Conservation (phyloP, 2,113 vertebrate genomes). For the Psophia crepitans region DNA sequence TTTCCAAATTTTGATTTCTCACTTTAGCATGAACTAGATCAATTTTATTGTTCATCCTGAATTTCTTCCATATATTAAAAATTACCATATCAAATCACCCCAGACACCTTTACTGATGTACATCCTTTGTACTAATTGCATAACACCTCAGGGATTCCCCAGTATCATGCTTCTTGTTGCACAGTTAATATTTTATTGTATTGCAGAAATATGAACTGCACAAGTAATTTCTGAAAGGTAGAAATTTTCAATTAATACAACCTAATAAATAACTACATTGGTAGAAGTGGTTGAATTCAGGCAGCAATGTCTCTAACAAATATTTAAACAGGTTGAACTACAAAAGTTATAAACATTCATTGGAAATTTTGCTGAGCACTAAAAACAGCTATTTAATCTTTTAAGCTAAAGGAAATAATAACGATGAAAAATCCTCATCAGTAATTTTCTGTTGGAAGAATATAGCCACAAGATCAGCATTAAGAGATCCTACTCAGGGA, state of each 20-base stretch:
- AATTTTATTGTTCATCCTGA: neutral
- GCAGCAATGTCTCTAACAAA: neutral
- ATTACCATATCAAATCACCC: rapidly evolving
- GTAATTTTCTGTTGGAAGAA: neutral
- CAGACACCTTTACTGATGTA: neutral
- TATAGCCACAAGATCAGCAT: neutral
- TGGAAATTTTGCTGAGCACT: neutral
- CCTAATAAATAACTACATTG: neutral
- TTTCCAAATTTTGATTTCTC: neutral
- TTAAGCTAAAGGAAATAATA: neutral
- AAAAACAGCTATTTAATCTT: neutral
- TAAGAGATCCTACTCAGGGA: neutral
- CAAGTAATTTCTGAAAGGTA: neutral
- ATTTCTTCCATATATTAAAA: neutral
- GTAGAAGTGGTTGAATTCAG: neutral
- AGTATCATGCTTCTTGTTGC: neutral
- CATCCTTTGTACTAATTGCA: neutral
- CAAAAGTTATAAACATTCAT: neutral
- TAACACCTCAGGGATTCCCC: neutral
- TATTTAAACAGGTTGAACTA: neutral
- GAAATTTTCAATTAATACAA: neutral
- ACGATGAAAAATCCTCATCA: neutral
- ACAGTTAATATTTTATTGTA: neutral
- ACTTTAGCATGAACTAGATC: neutral
- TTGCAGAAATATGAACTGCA: neutral